These are phyloP conservation scores for Malurus cyaneus DNA, from an alignment of 2,113 vertebrate species.

Conservation along the genomic window DNA sequence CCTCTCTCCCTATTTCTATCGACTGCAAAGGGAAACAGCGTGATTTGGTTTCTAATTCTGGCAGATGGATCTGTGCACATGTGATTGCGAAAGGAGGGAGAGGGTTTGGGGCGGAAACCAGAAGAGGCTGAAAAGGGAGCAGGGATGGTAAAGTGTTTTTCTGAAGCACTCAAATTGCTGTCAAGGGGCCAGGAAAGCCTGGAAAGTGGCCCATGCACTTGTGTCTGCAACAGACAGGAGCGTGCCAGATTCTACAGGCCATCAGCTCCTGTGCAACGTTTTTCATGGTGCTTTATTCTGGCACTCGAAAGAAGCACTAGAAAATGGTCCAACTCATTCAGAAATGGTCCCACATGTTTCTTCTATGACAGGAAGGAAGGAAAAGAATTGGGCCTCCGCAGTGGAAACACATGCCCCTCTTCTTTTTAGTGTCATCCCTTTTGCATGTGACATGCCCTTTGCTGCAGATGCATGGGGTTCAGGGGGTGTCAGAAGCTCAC, in stretches of 20 bases:
- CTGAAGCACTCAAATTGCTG: not conserved
- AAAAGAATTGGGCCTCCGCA: fast-evolving
- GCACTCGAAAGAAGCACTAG: not conserved
- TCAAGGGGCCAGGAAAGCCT: not conserved
- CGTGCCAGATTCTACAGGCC: not conserved
- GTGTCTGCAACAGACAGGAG: not conserved
- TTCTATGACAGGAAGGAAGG: not conserved
- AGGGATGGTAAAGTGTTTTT: not conserved
- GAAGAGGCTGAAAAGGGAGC: not conserved
- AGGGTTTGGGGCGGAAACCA: not conserved
- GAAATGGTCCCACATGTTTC: not conserved
- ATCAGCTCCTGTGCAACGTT: not conserved
- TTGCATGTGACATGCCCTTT: not conserved
- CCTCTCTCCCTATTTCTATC: not conserved
- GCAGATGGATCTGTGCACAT: not conserved
- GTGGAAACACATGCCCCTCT: not conserved
- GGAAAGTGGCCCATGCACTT: not conserved
- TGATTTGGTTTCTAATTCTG: not conserved
- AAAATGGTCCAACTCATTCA: not conserved
- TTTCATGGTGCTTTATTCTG: not conserved
- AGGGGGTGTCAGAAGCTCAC: not conserved
- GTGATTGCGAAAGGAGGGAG: not conserved
- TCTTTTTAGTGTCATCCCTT: not conserved
- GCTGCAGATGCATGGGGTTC: not conserved
- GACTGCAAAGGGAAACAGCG: not conserved